Evolutionary conservation across 2,888 invertebrate species (phyloP).

Genomic region (Notodonta dromedarius): DNA sequence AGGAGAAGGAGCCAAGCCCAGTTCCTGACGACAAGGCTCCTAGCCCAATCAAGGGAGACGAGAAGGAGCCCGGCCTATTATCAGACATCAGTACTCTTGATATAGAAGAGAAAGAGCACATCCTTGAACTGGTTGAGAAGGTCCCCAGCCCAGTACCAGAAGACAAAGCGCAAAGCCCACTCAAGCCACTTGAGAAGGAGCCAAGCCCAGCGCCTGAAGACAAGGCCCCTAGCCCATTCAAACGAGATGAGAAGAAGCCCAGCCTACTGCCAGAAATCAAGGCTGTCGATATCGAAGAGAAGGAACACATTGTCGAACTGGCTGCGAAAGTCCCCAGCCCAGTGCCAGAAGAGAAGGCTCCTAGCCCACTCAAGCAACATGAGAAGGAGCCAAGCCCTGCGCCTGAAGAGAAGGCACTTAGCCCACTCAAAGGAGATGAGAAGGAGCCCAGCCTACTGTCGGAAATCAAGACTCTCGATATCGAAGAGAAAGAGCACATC

Average conservation of each 20-base stretch:
- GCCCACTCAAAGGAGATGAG: slow-evolving; percentile 9
- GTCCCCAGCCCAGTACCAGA: slow-evolving; percentile 6
- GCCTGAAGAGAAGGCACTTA: slow-evolving; percentile 9
- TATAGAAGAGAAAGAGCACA: slow-evolving; percentile 12
- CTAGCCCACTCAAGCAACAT: slow-evolving; percentile 12
- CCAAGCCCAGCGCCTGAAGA: slow-evolving; percentile 12
- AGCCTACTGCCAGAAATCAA: slow-evolving; percentile 6
- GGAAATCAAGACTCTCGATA: not conserved
- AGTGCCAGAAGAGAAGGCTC: slow-evolving; percentile 2
- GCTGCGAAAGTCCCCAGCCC: slow-evolving; percentile 9
- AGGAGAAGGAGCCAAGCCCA: slow-evolving; percentile 10
- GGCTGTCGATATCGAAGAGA: slow-evolving; percentile 8
- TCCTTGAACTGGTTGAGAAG: slow-evolving; percentile 11
- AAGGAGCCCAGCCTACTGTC: not conserved
- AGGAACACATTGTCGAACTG: slow-evolving; percentile 7
- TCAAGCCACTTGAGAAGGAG: slow-evolving; percentile 6
- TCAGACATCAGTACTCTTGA: slow-evolving; percentile 17
- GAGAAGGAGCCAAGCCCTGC: slow-evolving; percentile 7
- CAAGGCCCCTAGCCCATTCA: slow-evolving; percentile 7
- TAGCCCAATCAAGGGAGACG: slow-evolving; percentile 19
- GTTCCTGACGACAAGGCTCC: slow-evolving; percentile 13
- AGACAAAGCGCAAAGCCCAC: slow-evolving; percentile 13
- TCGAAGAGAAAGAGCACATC: not conserved
- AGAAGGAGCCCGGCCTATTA: slow-evolving; percentile 17
- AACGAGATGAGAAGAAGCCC: not conserved